Conservation (phyloP, 2,797 vertebrate genomes). For the Delichon dasypus region DNA sequence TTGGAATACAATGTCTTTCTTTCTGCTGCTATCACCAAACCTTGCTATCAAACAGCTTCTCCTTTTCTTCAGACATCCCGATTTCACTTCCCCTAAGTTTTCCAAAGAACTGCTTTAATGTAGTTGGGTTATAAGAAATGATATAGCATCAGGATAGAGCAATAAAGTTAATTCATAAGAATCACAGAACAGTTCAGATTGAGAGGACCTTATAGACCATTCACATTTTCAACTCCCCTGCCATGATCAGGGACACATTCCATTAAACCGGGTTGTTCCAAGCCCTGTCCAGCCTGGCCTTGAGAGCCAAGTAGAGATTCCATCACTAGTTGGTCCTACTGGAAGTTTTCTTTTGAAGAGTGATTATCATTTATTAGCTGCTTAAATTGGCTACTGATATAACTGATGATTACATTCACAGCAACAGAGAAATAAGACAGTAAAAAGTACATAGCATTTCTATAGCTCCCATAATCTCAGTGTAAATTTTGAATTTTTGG, state of each 20-base stretch:
- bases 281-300: neutral
- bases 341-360: neutral
- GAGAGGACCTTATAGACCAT: neutral
- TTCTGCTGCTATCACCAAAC: neutral
- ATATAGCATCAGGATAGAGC: neutral
- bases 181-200: neutral
- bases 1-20: neutral
- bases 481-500: neutral
- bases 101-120: neutral
- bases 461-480: neutral
- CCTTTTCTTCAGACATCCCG: neutral
- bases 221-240: neutral
- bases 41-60: neutral
- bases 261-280: neutral
- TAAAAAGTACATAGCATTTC: neutral
- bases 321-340: neutral
- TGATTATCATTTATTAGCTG: neutral
- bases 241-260: neutral
- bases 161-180: neutral
- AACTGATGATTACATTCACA: neutral
- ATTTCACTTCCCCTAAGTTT: neutral
- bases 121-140: neutral
- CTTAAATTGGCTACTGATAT: neutral
- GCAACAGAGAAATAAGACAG: neutral
- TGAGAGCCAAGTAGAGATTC: neutral